Base-by-base conservation (phyloP, 2,797 vertebrate genomes). In the Periparus ater region DNA sequence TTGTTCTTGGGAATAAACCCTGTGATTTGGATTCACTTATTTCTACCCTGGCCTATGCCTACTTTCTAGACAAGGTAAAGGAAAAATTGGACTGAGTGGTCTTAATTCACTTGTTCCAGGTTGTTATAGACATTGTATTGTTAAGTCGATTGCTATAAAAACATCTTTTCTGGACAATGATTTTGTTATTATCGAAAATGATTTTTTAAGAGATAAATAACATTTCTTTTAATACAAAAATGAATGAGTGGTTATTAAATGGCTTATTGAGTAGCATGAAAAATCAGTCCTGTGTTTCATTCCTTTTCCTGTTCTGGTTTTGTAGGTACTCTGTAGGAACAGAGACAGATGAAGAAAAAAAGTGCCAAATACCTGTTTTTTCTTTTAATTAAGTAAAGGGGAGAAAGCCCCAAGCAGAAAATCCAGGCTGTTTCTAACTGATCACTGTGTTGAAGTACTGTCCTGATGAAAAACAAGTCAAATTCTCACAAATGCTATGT, bases 21-120 rank as follows among this genome's bases (percentile, higher is more conserved):
- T 98, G 98, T 96, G 98, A 99, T 97, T 97, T 99, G 95, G 98
- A 99, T 96, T 98, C 98, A 27, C 98, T 99, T 83, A 98, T 99
- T 85, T 99, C 99, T 91, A 98, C 98, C 32, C 96, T 99, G 96
- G 97, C 98, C 36, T 98, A 99, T 36, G 99, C 99, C 22, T 98
- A 99, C 70, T 98, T 99, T 96, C 98, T 99, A 83, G 98, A 98
- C 88, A 99, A 99, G 99, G 99, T 99, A 98, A 97, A 88, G 44
- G 27, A 11, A 89, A 88, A 94, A 87, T 32, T 61, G n/a, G 9
- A 26, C 26, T 1, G 4, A 34, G 7, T 74, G 29, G 10, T 92
- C n/a, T 83, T 83, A 71, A 77, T 19, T 77, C 9, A 42, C 58
- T 86, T 54, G 5, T 84, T 91, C 15, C 17, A 48, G 10, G 16